Evolutionary conservation across 2,797 vertebrate species (phyloP).

Genomic region (Hydrolagus colliei): DNA sequence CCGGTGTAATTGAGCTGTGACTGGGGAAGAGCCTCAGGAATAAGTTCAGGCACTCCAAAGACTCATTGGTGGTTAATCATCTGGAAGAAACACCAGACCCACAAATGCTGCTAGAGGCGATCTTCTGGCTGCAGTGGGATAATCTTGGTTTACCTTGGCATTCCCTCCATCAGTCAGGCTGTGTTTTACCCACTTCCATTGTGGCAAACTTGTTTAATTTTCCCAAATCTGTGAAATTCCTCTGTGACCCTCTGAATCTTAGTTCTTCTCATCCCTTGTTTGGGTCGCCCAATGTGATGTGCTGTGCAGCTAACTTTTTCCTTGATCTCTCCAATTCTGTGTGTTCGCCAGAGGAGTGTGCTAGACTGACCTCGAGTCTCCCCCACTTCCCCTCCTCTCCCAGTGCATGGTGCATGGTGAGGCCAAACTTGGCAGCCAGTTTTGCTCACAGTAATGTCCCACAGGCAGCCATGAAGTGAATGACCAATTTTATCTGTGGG

Average conservation of each 20-base stretch:
- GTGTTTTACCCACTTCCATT: not conserved
- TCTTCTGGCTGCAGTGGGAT: not conserved
- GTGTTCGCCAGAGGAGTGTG: not conserved
- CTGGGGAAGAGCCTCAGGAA: slow-evolving; percentile 18
- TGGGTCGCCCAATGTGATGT: not conserved
- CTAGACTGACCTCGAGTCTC: not conserved
- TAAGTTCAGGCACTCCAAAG: not conserved
- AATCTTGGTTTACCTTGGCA: not conserved
- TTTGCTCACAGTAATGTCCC: too few relatives aligned
- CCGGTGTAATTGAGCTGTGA: slow-evolving; percentile 7
- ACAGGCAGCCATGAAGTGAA: too few relatives aligned
- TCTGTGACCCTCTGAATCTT: not conserved
- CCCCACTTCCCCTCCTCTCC: too few relatives aligned
- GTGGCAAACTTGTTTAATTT: not conserved
- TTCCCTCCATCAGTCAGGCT: not conserved
- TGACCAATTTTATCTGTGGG: too few relatives aligned
- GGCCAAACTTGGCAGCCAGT: too few relatives aligned
- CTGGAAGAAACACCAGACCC: not conserved
- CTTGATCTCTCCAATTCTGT: not conserved
- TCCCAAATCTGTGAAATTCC: not conserved
- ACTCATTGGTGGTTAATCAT: slow-evolving; percentile 10
- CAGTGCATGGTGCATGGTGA: too few relatives aligned
- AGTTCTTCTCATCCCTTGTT: not conserved
- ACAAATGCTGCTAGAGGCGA: not conserved
- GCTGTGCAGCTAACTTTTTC: not conserved